These are phyloP conservation scores for Hystrix cristata DNA, from an alignment of 2,113 vertebrate genomes.

Conservation along the genomic window DNA sequence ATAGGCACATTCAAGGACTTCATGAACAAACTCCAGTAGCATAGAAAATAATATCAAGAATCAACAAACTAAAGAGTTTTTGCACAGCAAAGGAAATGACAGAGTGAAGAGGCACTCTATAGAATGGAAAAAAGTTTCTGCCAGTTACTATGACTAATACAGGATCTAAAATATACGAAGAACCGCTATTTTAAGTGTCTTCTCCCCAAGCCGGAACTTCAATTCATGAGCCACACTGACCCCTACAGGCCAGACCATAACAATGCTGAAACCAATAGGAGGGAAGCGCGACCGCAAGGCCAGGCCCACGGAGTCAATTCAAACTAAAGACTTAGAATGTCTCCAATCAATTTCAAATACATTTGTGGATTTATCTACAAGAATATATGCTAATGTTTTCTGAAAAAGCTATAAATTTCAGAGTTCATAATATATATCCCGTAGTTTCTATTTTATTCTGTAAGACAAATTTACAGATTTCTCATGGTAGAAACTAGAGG, in stretches of 20 bases:
- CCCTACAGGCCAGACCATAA: background rate
- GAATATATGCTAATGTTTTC: background rate
- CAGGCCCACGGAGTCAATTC: background rate
- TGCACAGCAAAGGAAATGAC: background rate
- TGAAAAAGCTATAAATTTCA: background rate
- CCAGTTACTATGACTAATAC: background rate
- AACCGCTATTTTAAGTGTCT: background rate
- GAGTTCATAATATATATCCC: background rate
- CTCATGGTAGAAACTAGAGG: background rate
- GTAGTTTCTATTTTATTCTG: background rate
- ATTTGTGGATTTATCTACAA: background rate
- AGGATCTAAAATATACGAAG: background rate
- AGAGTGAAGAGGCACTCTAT: too few species aligned
- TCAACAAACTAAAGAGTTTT: background rate
- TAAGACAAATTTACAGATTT: slow-evolving; percentile 1
- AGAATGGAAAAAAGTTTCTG: background rate
- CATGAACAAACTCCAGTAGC: background rate
- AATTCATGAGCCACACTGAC: background rate
- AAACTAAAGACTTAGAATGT: background rate
- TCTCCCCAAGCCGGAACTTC: background rate
- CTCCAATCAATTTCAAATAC: background rate
- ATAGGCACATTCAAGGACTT: background rate
- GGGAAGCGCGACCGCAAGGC: fast-evolving
- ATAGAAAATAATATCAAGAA: background rate
- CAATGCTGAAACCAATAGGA: background rate